These are phyloP conservation scores for Orientallactaga sibirica DNA, from an alignment of 2,797 vertebrate genomes.

Conservation along the genomic window DNA sequence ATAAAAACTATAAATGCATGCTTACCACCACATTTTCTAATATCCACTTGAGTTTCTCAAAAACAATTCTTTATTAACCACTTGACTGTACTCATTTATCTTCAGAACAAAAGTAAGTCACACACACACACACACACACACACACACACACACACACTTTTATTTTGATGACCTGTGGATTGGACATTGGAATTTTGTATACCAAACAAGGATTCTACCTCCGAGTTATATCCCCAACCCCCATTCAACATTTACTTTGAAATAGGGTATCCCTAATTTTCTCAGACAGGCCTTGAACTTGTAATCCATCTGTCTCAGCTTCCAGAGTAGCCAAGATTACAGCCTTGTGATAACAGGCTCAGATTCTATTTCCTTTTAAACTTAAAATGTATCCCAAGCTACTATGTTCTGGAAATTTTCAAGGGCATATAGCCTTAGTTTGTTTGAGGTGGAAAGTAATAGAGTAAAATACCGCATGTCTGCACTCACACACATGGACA, in stretches of 20 bases:
- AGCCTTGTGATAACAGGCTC: neutral
- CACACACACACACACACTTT: neutral
- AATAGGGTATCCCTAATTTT: neutral
- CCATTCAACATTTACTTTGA: neutral
- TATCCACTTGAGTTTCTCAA: slow-evolving; percentile 32
- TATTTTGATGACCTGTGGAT: too few species aligned
- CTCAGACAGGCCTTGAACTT: neutral
- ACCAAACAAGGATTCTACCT: neutral
- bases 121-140: neutral
- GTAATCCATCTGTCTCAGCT: neutral
- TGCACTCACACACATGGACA: too few species aligned
- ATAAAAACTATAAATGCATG: neutral
- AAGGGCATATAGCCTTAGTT: too few species aligned
- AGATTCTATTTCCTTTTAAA: neutral
- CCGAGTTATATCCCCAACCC: neutral
- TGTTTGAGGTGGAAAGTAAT: too few species aligned
- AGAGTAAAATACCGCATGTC: too few species aligned
- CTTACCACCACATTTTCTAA: slow-evolving; percentile 1
- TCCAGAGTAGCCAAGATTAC: neutral
- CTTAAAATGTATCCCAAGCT: too few species aligned
- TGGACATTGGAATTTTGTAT: too few species aligned
- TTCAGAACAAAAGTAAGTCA: slow-evolving; percentile 34
- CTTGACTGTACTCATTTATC: neutral
- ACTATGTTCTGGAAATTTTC: too few species aligned
- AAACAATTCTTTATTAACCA: neutral